Base-by-base conservation (phyloP, 2,888 invertebrate species). In the Scaptomyza cyrtandrae region DNA sequence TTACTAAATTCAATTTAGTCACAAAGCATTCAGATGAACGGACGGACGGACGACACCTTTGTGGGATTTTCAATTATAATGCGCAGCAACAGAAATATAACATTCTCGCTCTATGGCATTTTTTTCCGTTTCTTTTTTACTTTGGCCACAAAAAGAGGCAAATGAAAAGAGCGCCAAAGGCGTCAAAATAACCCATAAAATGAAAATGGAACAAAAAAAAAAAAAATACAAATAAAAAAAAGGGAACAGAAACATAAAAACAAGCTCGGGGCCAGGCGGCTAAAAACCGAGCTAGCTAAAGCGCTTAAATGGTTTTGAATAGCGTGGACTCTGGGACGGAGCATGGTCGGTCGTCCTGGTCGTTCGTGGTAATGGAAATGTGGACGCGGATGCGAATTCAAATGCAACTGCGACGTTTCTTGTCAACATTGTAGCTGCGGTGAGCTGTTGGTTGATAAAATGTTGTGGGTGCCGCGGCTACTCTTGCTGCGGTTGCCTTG, bases 281-380 rank as follows among this genome's bases (percentile, higher is more conserved):
- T 76, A 59, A 31, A 50, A 76, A 65, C 39, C 60, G 52, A 73
- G 56, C 75, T 63, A 64, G 72, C 53, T 55, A 72, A 78, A 78
- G 84, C 87, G 84, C 87, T 85, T 87, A 85, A 85, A 85, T 85
- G 84, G 65, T 80, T 87, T 85, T 85, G 84, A 85, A 87, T 85
- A 75, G 85, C 74, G 84, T 39, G 14, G 39, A 41, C 14, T 39
- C 39, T 39, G 37, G 37, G 37, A n/a, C 37, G n/a, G 19, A 2
- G 19, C 19, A 19, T 39, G 3, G 37, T 37, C n/a, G 37, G 6
- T 3, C 19, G 24, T 24, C 24, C 24, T 24, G 24, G 24, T 0
- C 24, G 24, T 24, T 24, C 24, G 72, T 78, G 80, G 64, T 60
- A 64, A 63, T 71, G 68, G 59, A 68, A 64, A 68, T 52, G 54